Evolutionary conservation across 1,140 invertebrate genomes (phyloP), one percentile per base, ranked within the genome.

Genomic region (Neelides sp.): DNA sequence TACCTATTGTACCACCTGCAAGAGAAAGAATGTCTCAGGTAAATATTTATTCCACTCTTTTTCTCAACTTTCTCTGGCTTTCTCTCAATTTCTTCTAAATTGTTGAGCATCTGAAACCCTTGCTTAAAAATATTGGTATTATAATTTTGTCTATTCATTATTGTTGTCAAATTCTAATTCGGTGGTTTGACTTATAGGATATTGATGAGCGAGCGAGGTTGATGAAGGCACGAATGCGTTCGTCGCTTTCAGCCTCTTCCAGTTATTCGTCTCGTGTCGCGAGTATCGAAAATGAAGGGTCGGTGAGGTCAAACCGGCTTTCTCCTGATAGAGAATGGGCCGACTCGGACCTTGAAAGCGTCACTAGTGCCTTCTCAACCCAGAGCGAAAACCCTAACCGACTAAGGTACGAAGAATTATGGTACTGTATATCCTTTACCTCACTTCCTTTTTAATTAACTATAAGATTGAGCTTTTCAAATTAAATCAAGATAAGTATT

Each of bases 341-440:
- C 13, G 85, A 89, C 68, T 88, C 84, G 50, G 86, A 91, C 65
- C 83, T 90, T 71, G 87, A 91, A 69, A 87, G 83, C 61, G 82
- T 87, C 48, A 63, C 62, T 48, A 89, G 85, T 75, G 83, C 86
- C 63, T 89, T 90, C 69, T 89, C 85, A 61, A 91, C 86, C 49
- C 87, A 91, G 68, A 88, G 85, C 59, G 87, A 91, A 72, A 61
- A 61, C 44, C 59, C 59, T n/a, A 66, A 76, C 61, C 71, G 70
- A 61, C 68, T 78, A 62, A 79, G 79, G 81, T 83, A 73, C 52
- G 56, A 15, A 39, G 28, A 51, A 53, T 23, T n/a, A n/a, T n/a
- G n/a, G n/a, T n/a, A n/a, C n/a, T n/a, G n/a, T n/a, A n/a, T n/a
- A n/a, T n/a, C n/a, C n/a, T n/a, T n/a, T n/a, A n/a, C n/a, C n/a